Evolutionary conservation across 2,888 invertebrate species (phyloP).

Genomic region (Campaea margaritaria): DNA sequence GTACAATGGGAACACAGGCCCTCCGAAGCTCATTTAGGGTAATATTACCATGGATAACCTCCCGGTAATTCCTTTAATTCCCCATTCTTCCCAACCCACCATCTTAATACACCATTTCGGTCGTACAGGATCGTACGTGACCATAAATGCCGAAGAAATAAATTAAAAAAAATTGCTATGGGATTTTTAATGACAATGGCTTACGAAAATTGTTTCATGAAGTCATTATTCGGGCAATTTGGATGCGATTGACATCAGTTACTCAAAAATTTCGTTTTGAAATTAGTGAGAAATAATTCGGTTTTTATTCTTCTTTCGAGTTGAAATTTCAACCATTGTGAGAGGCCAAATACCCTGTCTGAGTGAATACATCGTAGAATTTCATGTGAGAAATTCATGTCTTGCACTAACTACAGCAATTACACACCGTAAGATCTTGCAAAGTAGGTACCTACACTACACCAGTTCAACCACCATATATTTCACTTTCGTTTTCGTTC

Average conservation of each 20-base stretch:
- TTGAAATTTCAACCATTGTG: too few relatives aligned
- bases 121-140: constrained; percentile 22
- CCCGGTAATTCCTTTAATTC: constrained; percentile 67
- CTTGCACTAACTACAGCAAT: too few relatives aligned
- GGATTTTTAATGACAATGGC: constrained; percentile 24
- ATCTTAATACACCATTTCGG: constrained; percentile 17
- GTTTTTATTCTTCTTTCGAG: not conserved
- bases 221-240: constrained; percentile 23
- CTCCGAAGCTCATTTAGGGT: constrained; percentile 10
- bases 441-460: constrained; percentile 11
- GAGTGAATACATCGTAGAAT: too few relatives aligned
- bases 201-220: constrained; percentile 23
- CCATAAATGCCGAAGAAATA: constrained; percentile 19
- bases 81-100: constrained; percentile 38
- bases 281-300: not conserved
- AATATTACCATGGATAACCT: constrained; percentile 22
- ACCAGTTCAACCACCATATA: constrained; percentile 35
- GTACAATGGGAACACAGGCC: constrained; percentile 4
- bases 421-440: constrained; percentile 18
- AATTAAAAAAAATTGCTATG: constrained; percentile 9
- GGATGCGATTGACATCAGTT: constrained; percentile 13
- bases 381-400: not conserved
- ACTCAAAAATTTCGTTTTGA: not conserved
- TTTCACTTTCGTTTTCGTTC: constrained; percentile 44
- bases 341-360: too few relatives aligned